Evolutionary conservation across 2,797 vertebrate species (phyloP).

Genomic region (Bovichtus variegatus): DNA sequence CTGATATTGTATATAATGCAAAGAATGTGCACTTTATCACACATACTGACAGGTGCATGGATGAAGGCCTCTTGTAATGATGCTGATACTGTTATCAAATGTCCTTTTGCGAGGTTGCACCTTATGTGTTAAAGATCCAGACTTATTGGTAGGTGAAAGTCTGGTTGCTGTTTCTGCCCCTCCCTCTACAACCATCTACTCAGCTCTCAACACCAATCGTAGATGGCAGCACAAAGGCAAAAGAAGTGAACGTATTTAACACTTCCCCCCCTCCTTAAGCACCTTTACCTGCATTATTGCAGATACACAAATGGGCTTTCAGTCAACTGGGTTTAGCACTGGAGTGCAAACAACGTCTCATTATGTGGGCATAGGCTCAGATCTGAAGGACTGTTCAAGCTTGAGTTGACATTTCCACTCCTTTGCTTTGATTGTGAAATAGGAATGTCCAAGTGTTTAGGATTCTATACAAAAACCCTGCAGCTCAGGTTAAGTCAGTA

Average conservation of each 20-base stretch:
- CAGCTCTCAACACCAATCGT: background rate
- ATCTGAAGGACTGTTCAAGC: constrained; percentile 16
- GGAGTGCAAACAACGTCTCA: constrained; percentile 15
- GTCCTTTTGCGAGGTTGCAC: background rate
- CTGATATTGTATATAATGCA: background rate
- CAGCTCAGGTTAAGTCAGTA: background rate
- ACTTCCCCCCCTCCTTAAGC: background rate
- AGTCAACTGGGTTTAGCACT: background rate
- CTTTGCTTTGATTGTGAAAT: constrained; percentile 41
- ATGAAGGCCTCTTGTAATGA: background rate
- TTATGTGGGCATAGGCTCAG: background rate
- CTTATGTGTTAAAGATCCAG: background rate
- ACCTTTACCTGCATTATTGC: background rate
- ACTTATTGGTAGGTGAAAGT: background rate
- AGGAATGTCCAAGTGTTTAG: constrained; percentile 18
- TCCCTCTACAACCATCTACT: background rate
- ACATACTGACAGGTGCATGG: background rate
- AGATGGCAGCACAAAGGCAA: background rate
- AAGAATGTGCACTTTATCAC: background rate
- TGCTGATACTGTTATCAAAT: background rate
- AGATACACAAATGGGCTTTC: background rate
- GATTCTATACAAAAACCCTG: constrained; percentile 8
- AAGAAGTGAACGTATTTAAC: background rate
- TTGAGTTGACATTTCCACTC: constrained; percentile 2
- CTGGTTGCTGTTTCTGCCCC: background rate